phyloP scores from a whole-genome alignment of 2,113 vertebrate species.

The Hippoglossus stenolepis region DNA sequence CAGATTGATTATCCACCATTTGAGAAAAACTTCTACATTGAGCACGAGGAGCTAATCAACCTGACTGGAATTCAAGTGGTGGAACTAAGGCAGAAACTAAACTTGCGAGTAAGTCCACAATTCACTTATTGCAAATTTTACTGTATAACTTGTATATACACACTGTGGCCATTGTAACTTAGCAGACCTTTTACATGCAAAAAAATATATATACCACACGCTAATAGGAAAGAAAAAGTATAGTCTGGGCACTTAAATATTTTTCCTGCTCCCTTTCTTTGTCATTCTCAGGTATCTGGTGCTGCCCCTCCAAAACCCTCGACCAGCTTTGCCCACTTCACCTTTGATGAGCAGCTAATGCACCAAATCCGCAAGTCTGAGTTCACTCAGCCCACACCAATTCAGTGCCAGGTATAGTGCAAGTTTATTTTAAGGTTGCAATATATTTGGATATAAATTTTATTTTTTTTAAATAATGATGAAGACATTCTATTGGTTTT shows the following conservation, averaged over 20 bases:
- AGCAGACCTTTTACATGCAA: no score
- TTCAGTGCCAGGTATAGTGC: conserved; percentile 93
- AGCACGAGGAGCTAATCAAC: conserved; percentile 93
- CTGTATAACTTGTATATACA: background rate
- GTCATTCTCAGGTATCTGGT: conserved; percentile 88
- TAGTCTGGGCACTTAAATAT: background rate
- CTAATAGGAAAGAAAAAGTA: background rate
- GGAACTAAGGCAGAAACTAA: conserved; percentile 94
- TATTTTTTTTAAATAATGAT: background rate
- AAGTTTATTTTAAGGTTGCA: background rate
- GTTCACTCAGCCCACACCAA: conserved; percentile 98
- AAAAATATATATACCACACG: no score
- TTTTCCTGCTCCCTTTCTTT: background rate
- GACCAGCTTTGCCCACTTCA: conserved; percentile 98
- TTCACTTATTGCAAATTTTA: background rate
- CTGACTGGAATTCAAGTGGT: conserved; percentile 89
- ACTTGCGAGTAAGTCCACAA: conserved; percentile 88
- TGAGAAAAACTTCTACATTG: conserved; percentile 98
- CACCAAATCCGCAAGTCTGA: conserved; percentile 98
- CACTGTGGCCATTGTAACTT: no score
- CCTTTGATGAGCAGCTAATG: conserved; percentile 98
- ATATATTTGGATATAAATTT: background rate
- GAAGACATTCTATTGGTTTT: background rate
- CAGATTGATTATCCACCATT: conserved; percentile 97
- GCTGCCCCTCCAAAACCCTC: conserved; percentile 94